Evolutionary conservation across 2,797 vertebrate genomes (phyloP).

Genomic region (Aselliscus stoliczkanus): DNA sequence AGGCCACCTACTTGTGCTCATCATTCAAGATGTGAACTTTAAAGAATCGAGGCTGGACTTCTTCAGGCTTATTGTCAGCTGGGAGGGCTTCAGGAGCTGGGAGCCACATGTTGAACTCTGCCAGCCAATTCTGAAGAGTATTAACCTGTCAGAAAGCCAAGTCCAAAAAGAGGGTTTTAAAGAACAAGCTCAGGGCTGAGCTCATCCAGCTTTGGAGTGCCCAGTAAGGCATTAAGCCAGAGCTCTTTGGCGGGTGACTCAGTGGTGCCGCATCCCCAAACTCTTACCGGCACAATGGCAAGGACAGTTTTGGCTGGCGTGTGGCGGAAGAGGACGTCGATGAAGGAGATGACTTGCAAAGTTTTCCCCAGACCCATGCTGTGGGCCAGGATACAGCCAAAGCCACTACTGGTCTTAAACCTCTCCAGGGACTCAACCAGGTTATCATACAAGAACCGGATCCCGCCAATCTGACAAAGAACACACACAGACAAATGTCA

Average conservation of each 20-base stretch:
- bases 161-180: not conserved
- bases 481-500: conserved; percentile 21
- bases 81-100: conserved; percentile 91
- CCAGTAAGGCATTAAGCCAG: not conserved
- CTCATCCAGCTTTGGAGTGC: not conserved
- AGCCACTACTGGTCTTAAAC: conserved; percentile 95
- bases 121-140: conserved; percentile 98
- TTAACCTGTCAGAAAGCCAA: conserved; percentile 88
- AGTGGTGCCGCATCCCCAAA: not conserved
- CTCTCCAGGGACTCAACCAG: conserved; percentile 96
- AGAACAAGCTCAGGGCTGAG: conserved; percentile 18
- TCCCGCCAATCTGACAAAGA: conserved; percentile 91
- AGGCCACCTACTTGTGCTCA: conserved; percentile 94
- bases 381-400: conserved; percentile 98
- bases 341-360: conserved; percentile 98
- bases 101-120: conserved; percentile 98
- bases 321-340: conserved; percentile 95
- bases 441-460: conserved; percentile 98
- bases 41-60: conserved; percentile 89
- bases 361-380: conserved; percentile 99
- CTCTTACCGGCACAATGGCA: conserved; percentile 95
- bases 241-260: not conserved
- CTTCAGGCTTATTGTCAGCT: conserved; percentile 87
- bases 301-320: conserved; percentile 97
- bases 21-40: conserved; percentile 98